phyloP scores from a whole-genome alignment of 2,888 invertebrate genomes.

The Caradrina kadenii region DNA sequence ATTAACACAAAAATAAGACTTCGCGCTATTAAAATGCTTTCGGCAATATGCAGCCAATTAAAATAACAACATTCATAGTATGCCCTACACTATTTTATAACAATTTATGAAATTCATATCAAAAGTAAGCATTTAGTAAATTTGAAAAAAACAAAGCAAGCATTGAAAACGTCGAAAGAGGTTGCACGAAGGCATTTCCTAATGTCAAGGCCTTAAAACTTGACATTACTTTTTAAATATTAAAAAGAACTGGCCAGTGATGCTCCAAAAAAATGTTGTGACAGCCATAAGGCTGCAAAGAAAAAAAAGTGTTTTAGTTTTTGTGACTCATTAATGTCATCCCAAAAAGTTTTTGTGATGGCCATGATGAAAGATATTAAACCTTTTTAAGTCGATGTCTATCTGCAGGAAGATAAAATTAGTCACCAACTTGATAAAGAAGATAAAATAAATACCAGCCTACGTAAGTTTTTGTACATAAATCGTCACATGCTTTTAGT shows the following conservation, averaged over 20 bases:
- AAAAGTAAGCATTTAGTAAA: conserved; percentile 11
- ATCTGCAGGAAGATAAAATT: conserved; percentile 45
- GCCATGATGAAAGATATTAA: conserved; percentile 40
- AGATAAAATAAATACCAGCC: background rate
- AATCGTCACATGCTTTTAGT: conserved; percentile 17
- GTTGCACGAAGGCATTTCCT: conserved; percentile 56
- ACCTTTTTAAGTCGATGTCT: conserved; percentile 38
- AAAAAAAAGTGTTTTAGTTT: conserved; percentile 36
- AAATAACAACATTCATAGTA: conserved; percentile 14
- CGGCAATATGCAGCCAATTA: conserved; percentile 5
- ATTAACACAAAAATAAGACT: conserved; percentile 3
- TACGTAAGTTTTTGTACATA: background rate
- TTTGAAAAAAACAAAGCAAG: conserved; percentile 28
- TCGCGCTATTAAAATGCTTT: conserved; percentile 1
- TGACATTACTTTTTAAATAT: conserved; percentile 46
- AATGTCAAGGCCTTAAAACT: conserved; percentile 58
- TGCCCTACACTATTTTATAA: conserved; percentile 15
- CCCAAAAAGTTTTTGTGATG: conserved; percentile 39
- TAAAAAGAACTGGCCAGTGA: conserved; percentile 40
- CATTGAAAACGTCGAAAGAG: conserved; percentile 45
- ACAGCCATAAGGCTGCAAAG: conserved; percentile 29
- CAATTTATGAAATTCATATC: conserved; percentile 6
- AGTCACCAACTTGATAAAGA: conserved; percentile 30
- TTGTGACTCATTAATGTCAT: conserved; percentile 50
- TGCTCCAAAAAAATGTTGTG: conserved; percentile 54